Evolutionary conservation across 2,797 vertebrate species (phyloP).

Genomic region (Microtus obscurus): DNA sequence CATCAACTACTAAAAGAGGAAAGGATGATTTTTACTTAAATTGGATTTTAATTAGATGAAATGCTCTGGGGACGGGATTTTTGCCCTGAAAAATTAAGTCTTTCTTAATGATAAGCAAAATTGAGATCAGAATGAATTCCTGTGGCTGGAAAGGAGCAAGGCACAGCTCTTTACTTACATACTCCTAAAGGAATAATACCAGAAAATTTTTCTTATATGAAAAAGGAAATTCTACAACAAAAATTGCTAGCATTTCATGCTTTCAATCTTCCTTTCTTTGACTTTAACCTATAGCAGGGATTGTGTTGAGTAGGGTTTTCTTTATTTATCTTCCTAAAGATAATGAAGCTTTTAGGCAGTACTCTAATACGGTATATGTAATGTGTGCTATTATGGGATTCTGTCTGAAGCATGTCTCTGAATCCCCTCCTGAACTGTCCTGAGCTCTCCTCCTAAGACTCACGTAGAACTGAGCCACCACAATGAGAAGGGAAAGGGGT

Average conservation of each 20-base stretch:
- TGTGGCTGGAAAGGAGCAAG: not conserved
- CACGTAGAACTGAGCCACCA: not conserved
- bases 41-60: not conserved
- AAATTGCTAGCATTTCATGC: not conserved
- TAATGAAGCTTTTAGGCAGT: not conserved
- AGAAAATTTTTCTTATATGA: not conserved
- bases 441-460: not conserved
- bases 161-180: not conserved
- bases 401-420: not conserved
- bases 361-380: accelerated
- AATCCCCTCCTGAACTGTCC: not conserved
- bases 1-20: not conserved
- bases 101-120: not conserved
- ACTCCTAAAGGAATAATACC: not conserved
- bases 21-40: not conserved
- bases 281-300: not conserved
- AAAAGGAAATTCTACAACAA: not conserved
- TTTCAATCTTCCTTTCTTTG: not conserved
- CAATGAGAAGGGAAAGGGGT: not conserved
- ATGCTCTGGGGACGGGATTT: not conserved
- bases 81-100: not conserved
- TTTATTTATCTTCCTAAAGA: not conserved
- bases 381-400: not conserved
- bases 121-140: not conserved
- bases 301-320: not conserved